Evolutionary conservation across 2,797 vertebrate species (phyloP).

Genomic region (Sebastes hubbsi): DNA sequence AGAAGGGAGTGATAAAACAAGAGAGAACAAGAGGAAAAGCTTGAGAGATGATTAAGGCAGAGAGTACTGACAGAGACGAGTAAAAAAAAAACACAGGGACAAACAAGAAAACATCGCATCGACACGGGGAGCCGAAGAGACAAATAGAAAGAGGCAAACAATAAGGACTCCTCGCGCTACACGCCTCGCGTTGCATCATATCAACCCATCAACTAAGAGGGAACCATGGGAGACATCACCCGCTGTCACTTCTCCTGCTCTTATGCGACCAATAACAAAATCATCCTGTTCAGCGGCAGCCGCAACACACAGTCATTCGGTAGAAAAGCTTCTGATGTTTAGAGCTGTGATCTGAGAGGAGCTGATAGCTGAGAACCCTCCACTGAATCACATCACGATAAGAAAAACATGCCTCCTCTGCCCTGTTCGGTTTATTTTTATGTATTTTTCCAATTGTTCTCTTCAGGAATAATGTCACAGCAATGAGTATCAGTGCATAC

Average conservation of each 20-base stretch:
- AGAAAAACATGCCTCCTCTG: slow-evolving; percentile 4
- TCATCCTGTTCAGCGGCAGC: slow-evolving; percentile 41
- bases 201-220: slow-evolving; percentile 26
- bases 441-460: not conserved
- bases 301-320: slow-evolving; percentile 22
- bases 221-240: slow-evolving; percentile 50
- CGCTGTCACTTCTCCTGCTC: slow-evolving; percentile 42
- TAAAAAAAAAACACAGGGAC: slow-evolving; percentile 5
- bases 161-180: slow-evolving; percentile 10
- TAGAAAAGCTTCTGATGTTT: slow-evolving; percentile 14
- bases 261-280: slow-evolving; percentile 50
- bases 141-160: slow-evolving; percentile 41
- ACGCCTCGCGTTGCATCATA: slow-evolving; percentile 36
- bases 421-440: not conserved
- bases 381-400: slow-evolving; percentile 15
- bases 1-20: slow-evolving; percentile 32
- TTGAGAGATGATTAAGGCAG: slow-evolving; percentile 40
- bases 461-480: not conserved
- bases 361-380: slow-evolving; percentile 25
- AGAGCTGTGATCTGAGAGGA: slow-evolving; percentile 32
- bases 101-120: slow-evolving; percentile 25
- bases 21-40: slow-evolving; percentile 6
- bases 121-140: slow-evolving; percentile 2
- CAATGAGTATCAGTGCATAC: not conserved
- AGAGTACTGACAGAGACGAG: slow-evolving; percentile 23